phyloP scores from a whole-genome alignment of 2,113 vertebrate species.

The Pimephales promelas region DNA sequence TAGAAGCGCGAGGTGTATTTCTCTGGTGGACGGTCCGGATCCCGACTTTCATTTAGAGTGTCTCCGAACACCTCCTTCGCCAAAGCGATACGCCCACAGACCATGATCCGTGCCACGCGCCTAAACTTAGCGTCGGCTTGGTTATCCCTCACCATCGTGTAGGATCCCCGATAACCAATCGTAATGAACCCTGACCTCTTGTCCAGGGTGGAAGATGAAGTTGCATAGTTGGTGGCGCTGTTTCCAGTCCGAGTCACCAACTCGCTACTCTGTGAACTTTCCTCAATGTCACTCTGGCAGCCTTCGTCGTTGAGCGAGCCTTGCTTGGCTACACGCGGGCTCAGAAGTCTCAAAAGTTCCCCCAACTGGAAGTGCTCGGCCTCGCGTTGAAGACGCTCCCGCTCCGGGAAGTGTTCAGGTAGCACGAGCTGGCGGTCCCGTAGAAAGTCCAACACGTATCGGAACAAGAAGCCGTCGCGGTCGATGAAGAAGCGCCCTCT shows the following conservation, averaged over 20 bases:
- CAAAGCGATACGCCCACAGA: constrained; percentile 85
- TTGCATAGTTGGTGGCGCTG: constrained; percentile 46
- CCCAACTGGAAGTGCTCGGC: constrained; percentile 86
- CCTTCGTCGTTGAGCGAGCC: constrained; percentile 87
- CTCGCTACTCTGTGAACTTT: constrained; percentile 83
- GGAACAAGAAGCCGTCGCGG: constrained; percentile 89
- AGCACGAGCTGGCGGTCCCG: constrained; percentile 86
- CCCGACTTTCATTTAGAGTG: constrained; percentile 86
- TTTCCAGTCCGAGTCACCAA: constrained; percentile 43
- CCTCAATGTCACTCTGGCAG: constrained; percentile 87
- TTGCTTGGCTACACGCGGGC: constrained; percentile 83
- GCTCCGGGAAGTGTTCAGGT: constrained; percentile 88
- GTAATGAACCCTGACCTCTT: constrained; percentile 86
- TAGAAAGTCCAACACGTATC: constrained; percentile 88
- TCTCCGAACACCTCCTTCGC: constrained; percentile 89
- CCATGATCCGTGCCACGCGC: constrained; percentile 86
- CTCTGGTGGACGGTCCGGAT: constrained; percentile 85
- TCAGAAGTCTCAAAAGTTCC: constrained; percentile 82
- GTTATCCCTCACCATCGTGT: constrained; percentile 82
- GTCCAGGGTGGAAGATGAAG: constrained; percentile 64
- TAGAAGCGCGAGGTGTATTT: constrained; percentile 91
- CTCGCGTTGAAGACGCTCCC: constrained; percentile 85
- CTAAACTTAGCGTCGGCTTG: constrained; percentile 87
- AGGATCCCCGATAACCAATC: constrained; percentile 86
- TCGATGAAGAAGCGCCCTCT: constrained; percentile 89